These are phyloP conservation scores for Eulemur rubriventer DNA, from an alignment of 2,797 vertebrate genomes.

Conservation along the genomic window DNA sequence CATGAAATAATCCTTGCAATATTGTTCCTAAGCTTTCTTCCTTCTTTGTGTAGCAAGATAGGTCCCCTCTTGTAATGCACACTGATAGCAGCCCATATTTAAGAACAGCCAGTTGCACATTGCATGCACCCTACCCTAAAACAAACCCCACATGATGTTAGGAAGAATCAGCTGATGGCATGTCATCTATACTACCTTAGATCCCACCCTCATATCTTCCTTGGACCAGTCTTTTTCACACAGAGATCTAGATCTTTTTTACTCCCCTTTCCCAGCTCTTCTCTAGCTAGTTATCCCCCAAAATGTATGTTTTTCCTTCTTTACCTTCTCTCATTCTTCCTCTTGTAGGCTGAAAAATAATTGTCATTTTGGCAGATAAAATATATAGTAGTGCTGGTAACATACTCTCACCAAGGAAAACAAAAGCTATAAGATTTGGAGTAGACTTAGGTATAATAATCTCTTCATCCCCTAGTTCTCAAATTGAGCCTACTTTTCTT, in stretches of 20 bases:
- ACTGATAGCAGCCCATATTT: background rate
- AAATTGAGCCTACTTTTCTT: constrained; percentile 11
- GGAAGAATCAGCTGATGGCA: background rate
- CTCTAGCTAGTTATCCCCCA: background rate
- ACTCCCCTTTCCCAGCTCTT: background rate
- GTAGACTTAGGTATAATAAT: background rate
- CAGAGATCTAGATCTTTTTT: background rate
- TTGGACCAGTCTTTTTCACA: background rate
- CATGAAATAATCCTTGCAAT: background rate
- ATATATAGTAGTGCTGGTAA: background rate
- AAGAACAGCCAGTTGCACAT: background rate
- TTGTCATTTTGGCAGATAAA: background rate
- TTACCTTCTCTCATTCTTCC: background rate
- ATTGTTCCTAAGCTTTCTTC: background rate
- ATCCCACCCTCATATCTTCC: background rate
- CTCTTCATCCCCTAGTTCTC: background rate
- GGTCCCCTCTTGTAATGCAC: background rate
- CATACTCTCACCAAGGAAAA: background rate
- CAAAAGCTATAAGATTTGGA: constrained; percentile 14
- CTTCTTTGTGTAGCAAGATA: background rate
- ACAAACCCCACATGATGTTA: background rate
- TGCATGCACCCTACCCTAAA: background rate
- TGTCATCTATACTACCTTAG: background rate
- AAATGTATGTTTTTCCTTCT: background rate
- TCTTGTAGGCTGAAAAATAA: constrained; percentile 27